Evolutionary conservation across 2,113 vertebrate genomes (phyloP).

Genomic region (Thalassarche chlororhynchos): DNA sequence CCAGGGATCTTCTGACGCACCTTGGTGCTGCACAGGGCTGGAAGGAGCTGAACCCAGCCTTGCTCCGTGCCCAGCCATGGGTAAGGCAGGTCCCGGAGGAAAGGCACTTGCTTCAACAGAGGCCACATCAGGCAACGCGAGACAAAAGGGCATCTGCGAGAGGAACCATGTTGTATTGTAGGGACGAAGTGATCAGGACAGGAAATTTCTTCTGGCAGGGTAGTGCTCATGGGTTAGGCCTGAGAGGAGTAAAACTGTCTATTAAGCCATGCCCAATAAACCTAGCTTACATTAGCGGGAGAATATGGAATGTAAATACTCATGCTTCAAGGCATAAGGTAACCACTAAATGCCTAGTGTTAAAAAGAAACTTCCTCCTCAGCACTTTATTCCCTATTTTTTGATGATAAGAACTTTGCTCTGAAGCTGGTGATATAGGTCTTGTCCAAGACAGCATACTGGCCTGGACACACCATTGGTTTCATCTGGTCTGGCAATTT

Average conservation of each 20-base stretch:
- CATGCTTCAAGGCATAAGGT: slow-evolving; percentile 30
- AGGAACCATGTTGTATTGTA: rapidly evolving
- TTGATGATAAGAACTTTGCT: background rate
- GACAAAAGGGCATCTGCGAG: background rate
- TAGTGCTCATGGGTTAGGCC: background rate
- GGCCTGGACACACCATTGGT: background rate
- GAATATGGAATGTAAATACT: slow-evolving; percentile 56
- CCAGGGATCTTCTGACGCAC: background rate
- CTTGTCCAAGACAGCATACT: slow-evolving; percentile 35
- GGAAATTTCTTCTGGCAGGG: background rate
- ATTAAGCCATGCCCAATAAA: slow-evolving; percentile 23
- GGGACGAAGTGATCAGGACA: background rate
- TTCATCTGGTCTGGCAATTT: slow-evolving; percentile 27
- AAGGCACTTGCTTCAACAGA: background rate
- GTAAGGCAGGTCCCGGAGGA: background rate
- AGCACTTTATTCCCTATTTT: slow-evolving; percentile 31
- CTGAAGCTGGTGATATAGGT: background rate
- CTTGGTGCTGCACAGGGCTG: background rate
- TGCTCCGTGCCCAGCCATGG: background rate
- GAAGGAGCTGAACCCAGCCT: background rate
- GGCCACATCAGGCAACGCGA: background rate
- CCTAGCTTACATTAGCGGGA: background rate
- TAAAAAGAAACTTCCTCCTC: slow-evolving; percentile 54
- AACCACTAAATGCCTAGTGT: slow-evolving; percentile 49
- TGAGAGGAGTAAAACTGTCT: background rate